phyloP scores from a whole-genome alignment of 2,113 vertebrate species.

The Mus musculus region GRCm39 chr5:120777501-120778000 shows the following conservation, averaged over 20 bases:
- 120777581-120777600: not conserved
- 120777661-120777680: not conserved
- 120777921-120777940: not conserved
- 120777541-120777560: not conserved
- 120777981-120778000: not conserved
- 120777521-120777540: too few relatives aligned
- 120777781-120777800: not conserved
- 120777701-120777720: not conserved
- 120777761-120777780: not conserved
- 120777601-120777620: not conserved
- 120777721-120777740: not conserved
- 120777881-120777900: not conserved
- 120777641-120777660: not conserved
- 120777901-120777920: not conserved
- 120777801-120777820: constrained; percentile 13
- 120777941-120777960: not conserved
- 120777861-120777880: not conserved
- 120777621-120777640: too few relatives aligned
- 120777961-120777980: not conserved
- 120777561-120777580: too few relatives aligned
- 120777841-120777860: not conserved
- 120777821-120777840: not conserved
- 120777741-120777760: too few relatives aligned
- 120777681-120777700: not conserved
- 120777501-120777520: not conserved